A percentile compares a stretch with the other conserved stretches of the same genome.
phyloP scores from a whole-genome alignment of 2,113 vertebrate genomes.

The Caretta caretta region DNA sequence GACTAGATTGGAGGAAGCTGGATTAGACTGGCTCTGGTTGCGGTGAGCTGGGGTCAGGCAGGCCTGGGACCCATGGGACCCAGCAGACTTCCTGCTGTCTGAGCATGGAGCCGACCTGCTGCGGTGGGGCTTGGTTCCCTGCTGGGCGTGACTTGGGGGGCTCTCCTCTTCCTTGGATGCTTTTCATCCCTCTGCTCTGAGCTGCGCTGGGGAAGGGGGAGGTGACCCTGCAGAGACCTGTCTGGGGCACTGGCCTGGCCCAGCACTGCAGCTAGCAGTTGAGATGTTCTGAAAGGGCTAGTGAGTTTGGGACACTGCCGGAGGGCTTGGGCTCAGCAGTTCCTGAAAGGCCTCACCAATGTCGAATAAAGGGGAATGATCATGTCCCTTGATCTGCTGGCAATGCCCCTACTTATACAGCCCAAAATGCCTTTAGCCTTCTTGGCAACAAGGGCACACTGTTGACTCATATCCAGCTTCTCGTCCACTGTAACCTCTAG shows the following conservation, averaged over 20 bases:
- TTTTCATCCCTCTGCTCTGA: background rate
- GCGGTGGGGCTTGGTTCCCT: background rate
- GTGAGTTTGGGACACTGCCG: background rate
- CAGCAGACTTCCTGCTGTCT: background rate
- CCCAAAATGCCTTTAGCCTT: too few species aligned
- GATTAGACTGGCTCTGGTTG: rapidly evolving
- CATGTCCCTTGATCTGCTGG: too few species aligned
- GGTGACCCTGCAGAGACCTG: background rate
- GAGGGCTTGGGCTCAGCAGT: background rate
- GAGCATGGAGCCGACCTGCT: background rate
- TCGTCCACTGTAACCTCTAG: too few species aligned
- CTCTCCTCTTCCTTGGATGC: too few species aligned
- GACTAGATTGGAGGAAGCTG: background rate
- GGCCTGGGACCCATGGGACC: background rate
- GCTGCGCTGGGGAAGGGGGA: background rate
- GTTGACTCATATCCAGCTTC: too few species aligned
- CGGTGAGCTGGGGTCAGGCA: background rate
- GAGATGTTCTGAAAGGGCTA: background rate
- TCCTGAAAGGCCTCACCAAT: background rate
- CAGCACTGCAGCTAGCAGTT: background rate
- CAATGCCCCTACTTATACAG: too few species aligned
- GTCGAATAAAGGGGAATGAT: too few species aligned
- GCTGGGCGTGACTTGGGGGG: background rate
- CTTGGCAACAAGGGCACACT: too few species aligned
- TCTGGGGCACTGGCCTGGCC: background rate